Conservation (phyloP, 2,113 vertebrate genomes). For the Leucosticte australis region DNA sequence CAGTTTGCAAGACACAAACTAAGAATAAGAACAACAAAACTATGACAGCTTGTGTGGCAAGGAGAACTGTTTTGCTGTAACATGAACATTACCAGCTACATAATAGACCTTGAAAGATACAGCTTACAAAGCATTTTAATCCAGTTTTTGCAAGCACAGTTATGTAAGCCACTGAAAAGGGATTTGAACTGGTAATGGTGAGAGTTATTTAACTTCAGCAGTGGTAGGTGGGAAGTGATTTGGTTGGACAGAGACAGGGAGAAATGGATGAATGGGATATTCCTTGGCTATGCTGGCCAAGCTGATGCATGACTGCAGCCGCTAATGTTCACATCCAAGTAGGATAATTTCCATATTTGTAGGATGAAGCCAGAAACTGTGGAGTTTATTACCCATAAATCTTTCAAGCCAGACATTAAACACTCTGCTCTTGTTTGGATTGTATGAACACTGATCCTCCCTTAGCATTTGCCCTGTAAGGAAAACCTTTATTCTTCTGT, state of each 20-base stretch:
- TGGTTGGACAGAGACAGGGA: background rate
- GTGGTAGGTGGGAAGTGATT: background rate
- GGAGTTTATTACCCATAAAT: background rate
- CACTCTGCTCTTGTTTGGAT: background rate
- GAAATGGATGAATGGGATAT: background rate
- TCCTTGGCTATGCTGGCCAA: background rate
- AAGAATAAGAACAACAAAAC: background rate
- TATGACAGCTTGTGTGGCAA: background rate
- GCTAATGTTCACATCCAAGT: background rate
- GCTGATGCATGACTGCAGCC: background rate
- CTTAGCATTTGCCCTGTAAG: background rate
- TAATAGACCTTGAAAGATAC: background rate
- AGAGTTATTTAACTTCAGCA: background rate
- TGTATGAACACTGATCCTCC: background rate
- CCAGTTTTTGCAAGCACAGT: background rate
- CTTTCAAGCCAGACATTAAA: slow-evolving; percentile 5
- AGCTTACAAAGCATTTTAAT: slow-evolving; percentile 17
- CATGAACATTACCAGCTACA: background rate
- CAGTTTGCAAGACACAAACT: background rate
- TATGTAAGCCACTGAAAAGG: background rate
- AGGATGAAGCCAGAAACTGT: background rate
- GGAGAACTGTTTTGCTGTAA: background rate
- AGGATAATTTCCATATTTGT: background rate
- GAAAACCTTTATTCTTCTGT: slow-evolving; percentile 4
- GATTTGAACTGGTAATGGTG: background rate